These are phyloP conservation scores for Hemicentrotus pulcherrimus DNA, from an alignment of 35 echinoderm and acorn worm genomes.

Conservation along the genomic window DNA sequence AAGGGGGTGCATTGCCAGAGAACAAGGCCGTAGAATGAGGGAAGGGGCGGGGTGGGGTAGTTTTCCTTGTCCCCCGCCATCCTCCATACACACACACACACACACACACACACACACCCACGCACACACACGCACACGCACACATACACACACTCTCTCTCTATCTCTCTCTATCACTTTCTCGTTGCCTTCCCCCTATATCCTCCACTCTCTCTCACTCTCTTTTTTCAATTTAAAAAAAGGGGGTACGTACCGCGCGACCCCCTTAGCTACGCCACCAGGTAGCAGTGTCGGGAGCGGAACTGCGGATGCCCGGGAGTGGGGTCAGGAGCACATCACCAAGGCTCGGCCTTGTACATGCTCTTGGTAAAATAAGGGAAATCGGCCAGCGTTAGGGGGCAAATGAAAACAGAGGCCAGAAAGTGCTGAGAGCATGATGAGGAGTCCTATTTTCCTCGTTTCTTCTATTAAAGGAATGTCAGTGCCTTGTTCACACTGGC, in stretches of 20 bases:
- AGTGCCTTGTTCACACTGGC: no score
- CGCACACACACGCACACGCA: no score
- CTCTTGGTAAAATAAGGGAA: background rate
- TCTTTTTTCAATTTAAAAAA: background rate
- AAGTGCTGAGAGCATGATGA: background rate
- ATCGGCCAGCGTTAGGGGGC: background rate
- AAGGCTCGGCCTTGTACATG: background rate
- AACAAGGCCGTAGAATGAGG: no score
- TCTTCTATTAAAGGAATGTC: no score
- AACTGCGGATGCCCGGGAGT: background rate
- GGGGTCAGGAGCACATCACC: background rate
- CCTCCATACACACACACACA: no score
- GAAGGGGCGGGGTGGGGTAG: no score
- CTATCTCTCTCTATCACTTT: no score
- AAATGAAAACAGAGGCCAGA: background rate
- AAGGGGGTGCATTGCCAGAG: background rate
- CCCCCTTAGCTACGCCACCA: background rate
- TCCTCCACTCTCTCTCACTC: background rate
- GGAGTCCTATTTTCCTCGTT: no score
- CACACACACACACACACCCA: no score
- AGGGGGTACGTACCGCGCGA: background rate
- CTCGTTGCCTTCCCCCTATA: no score
- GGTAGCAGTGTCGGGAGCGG: background rate
- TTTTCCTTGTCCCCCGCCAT: no score
- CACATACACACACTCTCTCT: no score